Evolutionary conservation across 64 coral and sea anemone species (phyloP).

Genomic region (Acropora tenuis): DNA sequence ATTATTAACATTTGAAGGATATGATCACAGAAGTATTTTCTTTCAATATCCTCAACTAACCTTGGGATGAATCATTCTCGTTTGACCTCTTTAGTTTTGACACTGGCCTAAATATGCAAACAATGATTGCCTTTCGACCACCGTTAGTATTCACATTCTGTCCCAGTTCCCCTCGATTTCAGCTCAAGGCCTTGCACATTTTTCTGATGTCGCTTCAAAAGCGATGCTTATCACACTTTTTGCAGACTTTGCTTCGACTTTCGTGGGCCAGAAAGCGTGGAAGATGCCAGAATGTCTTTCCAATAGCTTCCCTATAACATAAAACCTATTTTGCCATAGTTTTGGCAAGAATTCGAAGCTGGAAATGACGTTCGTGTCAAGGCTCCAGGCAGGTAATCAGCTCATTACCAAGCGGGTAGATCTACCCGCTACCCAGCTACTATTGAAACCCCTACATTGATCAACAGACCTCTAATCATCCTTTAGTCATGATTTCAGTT

Average conservation of each 20-base stretch:
- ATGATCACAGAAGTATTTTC: background rate
- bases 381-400: constrained; percentile 21
- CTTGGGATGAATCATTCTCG: background rate
- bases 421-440: constrained; percentile 37
- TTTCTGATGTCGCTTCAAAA: background rate
- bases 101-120: constrained; percentile 1
- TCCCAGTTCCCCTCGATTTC: background rate
- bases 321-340: background rate
- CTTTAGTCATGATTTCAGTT: background rate
- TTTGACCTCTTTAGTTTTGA: background rate
- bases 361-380: constrained; percentile 9
- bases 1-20: background rate
- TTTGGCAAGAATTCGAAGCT: constrained; percentile 14
- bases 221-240: constrained; percentile 3
- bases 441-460: constrained; percentile 30
- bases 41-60: constrained; percentile 7
- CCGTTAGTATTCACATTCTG: background rate
- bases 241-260: constrained; percentile 1
- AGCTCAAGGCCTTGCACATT: constrained; percentile 21
- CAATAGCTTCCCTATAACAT: background rate
- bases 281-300: constrained; percentile 1
- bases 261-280: background rate
- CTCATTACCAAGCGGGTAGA: constrained; percentile 42
- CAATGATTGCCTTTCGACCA: background rate
- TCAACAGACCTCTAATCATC: background rate